Conservation (phyloP, 1,140 invertebrate genomes). For the Drosophila kohkoa region DNA sequence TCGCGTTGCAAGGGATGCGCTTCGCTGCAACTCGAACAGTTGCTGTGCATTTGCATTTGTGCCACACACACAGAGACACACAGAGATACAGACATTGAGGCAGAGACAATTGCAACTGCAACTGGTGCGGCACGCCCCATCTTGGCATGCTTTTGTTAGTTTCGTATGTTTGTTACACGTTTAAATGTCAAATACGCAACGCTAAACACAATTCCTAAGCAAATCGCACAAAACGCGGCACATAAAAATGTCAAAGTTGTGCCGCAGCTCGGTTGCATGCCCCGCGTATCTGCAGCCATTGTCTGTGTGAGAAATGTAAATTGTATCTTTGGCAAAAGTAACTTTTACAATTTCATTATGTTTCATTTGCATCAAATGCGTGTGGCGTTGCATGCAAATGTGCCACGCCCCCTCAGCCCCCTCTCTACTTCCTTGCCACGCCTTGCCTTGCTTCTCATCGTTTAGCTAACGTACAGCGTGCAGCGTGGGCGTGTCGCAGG, state of each 20-base stretch:
- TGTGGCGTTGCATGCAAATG: conserved; percentile 59
- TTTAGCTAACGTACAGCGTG: conserved; percentile 30
- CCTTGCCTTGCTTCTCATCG: not conserved
- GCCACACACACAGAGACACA: conserved; percentile 16
- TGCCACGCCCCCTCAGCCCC: conserved; percentile 44
- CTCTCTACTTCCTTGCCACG: no score
- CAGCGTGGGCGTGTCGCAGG: conserved; percentile 24
- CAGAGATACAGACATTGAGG: conserved; percentile 16
- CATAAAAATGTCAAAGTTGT: conserved; percentile 80
- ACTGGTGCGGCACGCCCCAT: conserved; percentile 15
- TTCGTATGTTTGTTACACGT: conserved; percentile 74
- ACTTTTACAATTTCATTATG: conserved; percentile 83
- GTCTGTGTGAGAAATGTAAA: conserved; percentile 75
- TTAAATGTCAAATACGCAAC: conserved; percentile 78
- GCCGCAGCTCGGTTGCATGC: conserved; percentile 14
- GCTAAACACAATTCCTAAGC: conserved; percentile 78
- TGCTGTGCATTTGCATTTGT: conserved; percentile 63
- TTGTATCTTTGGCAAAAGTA: conserved; percentile 74
- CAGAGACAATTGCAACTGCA: no score
- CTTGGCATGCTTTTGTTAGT: conserved; percentile 32
- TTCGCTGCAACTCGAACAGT: conserved; percentile 66
- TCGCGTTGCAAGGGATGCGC: conserved; percentile 30
- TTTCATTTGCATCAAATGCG: conserved; percentile 76
- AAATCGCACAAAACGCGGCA: conserved; percentile 72
- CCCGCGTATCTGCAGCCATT: conserved; percentile 33